Conservation (phyloP, 2,888 invertebrate genomes). For the Brachyptera putata region DNA sequence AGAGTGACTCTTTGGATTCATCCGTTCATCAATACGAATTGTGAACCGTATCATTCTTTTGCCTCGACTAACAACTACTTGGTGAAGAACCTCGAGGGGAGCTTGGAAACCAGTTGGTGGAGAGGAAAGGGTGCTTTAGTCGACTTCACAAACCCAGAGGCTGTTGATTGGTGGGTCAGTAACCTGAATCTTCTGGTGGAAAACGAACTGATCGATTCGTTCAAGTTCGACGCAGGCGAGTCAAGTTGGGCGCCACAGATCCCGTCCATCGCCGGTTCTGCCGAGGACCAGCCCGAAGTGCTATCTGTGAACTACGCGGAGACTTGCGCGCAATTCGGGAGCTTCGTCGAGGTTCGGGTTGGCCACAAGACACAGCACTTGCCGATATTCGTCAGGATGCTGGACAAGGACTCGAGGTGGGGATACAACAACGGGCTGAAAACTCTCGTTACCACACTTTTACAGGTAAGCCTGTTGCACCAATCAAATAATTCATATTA, state of each 20-base stretch:
- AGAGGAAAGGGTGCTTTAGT: conserved; percentile 56
- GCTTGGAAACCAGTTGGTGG: conserved; percentile 47
- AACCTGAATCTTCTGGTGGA: conserved; percentile 46
- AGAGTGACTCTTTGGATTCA: conserved; percentile 79
- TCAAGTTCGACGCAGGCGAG: conserved; percentile 83
- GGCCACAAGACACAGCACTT: conserved; percentile 66
- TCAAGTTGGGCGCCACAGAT: conserved; percentile 55
- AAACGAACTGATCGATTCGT: conserved; percentile 63
- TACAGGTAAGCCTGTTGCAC: neutral
- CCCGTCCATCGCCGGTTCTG: conserved; percentile 14
- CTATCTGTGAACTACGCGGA: conserved; percentile 47
- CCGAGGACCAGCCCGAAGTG: conserved; percentile 11
- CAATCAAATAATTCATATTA: neutral
- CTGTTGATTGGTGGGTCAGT: conserved; percentile 48
- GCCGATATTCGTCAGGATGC: conserved; percentile 69
- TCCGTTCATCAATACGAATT: conserved; percentile 77
- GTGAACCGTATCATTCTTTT: conserved; percentile 54
- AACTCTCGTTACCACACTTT: conserved; percentile 62
- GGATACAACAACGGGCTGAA: conserved; percentile 64
- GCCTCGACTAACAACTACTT: conserved; percentile 57
- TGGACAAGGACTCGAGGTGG: conserved; percentile 71
- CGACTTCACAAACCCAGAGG: conserved; percentile 69
- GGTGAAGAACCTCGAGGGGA: conserved; percentile 43
- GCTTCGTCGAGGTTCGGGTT: conserved; percentile 64
- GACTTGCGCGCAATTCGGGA: conserved; percentile 56